phyloP scores from a whole-genome alignment of 2,797 vertebrate species.

The Paratrypauchen microcephalus region DNA sequence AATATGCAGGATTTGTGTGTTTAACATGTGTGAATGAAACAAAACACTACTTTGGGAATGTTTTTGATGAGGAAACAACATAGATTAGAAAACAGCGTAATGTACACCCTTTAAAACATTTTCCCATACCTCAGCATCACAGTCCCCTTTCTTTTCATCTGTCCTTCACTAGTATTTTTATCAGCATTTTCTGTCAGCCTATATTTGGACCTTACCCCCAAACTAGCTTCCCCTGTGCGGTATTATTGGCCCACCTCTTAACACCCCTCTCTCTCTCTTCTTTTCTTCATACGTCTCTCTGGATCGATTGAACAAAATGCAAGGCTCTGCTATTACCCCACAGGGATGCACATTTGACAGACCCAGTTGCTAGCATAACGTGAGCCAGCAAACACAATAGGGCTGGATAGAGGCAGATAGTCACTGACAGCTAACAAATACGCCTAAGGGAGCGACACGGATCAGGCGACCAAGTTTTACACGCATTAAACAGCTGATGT shows the following conservation, averaged over 20 bases:
- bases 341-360: constrained; percentile 62
- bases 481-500: constrained; percentile 56
- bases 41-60: no score
- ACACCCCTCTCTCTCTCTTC: constrained; percentile 29
- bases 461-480: constrained; percentile 56
- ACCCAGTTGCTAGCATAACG: constrained; percentile 52
- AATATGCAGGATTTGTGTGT: no score
- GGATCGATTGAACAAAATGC: constrained; percentile 67
- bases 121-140: not conserved
- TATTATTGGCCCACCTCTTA: constrained; percentile 36
- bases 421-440: constrained; percentile 72
- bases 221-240: constrained; percentile 42
- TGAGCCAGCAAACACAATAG: constrained; percentile 60
- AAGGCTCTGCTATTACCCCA: constrained; percentile 64
- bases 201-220: constrained; percentile 34
- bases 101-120: not conserved
- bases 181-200: constrained; percentile 24
- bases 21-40: no score
- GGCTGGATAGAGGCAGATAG: constrained; percentile 63
- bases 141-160: constrained; percentile 28
- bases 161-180: constrained; percentile 35
- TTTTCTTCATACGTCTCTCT: constrained; percentile 53
- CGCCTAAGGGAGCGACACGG: constrained; percentile 47
- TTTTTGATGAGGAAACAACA: no score
- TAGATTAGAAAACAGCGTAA: no score